Evolutionary conservation across 2,113 vertebrate genomes (phyloP).

Genomic region (Callionymus lyra): DNA sequence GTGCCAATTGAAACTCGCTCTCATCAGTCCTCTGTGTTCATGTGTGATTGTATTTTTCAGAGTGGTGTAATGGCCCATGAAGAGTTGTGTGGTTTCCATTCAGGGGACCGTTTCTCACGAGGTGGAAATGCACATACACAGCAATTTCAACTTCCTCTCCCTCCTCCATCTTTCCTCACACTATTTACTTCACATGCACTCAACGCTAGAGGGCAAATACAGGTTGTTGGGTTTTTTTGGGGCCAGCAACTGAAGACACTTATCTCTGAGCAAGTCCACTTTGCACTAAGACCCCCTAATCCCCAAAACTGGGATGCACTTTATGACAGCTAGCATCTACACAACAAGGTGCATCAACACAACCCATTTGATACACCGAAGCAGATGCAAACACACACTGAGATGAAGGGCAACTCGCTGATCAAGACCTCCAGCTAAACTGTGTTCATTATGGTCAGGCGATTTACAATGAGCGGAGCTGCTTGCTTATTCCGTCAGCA

Average conservation of each 20-base stretch:
- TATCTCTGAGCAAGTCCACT: conserved; percentile 39
- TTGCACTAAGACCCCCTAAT: conserved; percentile 42
- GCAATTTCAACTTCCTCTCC: conserved; percentile 27
- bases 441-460: conserved; percentile 58
- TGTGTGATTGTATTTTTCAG: conserved; percentile 46
- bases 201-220: conserved; percentile 55
- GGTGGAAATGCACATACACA: conserved; percentile 24
- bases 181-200: conserved; percentile 43
- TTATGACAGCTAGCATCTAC: conserved; percentile 44
- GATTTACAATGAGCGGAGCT: conserved; percentile 47
- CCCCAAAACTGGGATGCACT: conserved; percentile 46
- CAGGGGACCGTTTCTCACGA: conserved; percentile 46
- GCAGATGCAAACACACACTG: conserved; percentile 28
- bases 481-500: conserved; percentile 49
- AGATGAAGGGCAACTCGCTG: conserved; percentile 35
- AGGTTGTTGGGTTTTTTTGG: too few relatives aligned
- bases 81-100: conserved; percentile 35
- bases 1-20: conserved; percentile 24
- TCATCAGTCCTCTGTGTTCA: conserved; percentile 10
- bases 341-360: neutral
- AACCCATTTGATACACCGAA: too few relatives aligned
- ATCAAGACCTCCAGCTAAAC: too few relatives aligned
- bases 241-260: conserved; percentile 62
- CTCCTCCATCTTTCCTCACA: conserved; percentile 30
- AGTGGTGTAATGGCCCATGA: conserved; percentile 49